Evolutionary conservation across 1,140 invertebrate genomes (phyloP).

Genomic region (Camponotus floridanus): DNA sequence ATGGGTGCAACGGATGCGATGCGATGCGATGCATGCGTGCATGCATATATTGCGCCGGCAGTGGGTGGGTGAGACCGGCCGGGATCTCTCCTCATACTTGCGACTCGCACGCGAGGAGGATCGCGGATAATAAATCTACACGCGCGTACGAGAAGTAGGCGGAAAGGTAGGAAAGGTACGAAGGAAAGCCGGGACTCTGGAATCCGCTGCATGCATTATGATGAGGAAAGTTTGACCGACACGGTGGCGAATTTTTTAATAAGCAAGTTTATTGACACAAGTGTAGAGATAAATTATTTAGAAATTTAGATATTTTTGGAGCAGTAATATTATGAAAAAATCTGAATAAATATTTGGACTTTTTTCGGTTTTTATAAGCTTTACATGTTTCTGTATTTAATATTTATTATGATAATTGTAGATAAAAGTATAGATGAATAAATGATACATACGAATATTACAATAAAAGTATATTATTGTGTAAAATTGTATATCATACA

Average conservation of each 20-base stretch:
- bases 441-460: too few relatives aligned
- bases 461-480: too few relatives aligned
- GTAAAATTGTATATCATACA: too few relatives aligned
- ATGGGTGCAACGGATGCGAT: conserved; percentile 44
- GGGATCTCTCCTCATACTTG: background rate
- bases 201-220: conserved; percentile 42
- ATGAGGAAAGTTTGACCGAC: background rate
- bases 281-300: background rate
- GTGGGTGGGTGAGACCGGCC: conserved; percentile 32
- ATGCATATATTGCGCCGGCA: conserved; percentile 8
- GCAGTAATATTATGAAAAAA: too few relatives aligned
- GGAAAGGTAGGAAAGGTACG: conserved; percentile 53
- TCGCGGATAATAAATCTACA: conserved; percentile 65
- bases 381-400: background rate
- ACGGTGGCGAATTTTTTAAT: background rate
- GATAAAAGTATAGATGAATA: too few relatives aligned
- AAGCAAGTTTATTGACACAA: background rate
- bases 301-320: background rate
- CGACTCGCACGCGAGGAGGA: conserved; percentile 54
- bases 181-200: conserved; percentile 24
- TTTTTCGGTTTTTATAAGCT: too few relatives aligned
- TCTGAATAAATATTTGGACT: too few relatives aligned
- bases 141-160: conserved; percentile 56
- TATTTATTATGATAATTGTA: too few relatives aligned
- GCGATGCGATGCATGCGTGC: conserved; percentile 38